Conservation (phyloP, 2,113 vertebrate species). For the Ceyx melanurus region DNA sequence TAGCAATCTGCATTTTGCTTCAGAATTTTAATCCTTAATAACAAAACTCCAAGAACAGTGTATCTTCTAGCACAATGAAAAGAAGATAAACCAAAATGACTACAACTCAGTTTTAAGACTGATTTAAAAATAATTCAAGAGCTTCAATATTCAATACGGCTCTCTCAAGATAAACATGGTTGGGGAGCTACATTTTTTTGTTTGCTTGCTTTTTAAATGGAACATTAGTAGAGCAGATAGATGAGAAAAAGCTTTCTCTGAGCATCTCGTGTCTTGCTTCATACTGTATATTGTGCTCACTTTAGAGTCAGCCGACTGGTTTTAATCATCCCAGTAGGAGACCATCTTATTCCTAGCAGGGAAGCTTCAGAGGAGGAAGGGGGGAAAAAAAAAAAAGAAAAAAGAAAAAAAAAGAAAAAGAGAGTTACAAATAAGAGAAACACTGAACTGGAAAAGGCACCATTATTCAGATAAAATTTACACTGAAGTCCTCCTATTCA, state of each 20-base stretch:
- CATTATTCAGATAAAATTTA: background rate
- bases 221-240: background rate
- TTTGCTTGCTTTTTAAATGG: background rate
- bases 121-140: background rate
- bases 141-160: background rate
- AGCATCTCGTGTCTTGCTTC: background rate
- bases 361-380: background rate
- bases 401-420: too few species aligned
- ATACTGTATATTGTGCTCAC: background rate
- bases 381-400: background rate
- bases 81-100: background rate
- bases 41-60: background rate
- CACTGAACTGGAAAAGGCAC: background rate
- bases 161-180: background rate
- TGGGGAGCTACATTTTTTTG: background rate
- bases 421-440: background rate
- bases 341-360: background rate
- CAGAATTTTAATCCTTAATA: background rate
- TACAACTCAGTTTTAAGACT: background rate
- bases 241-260: background rate
- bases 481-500: background rate
- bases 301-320: slow-evolving; percentile 13
- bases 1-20: background rate
- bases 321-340: slow-evolving; percentile 26
- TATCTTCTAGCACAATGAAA: background rate